A percentile compares a stretch with the other conserved stretches of the same genome.
These are phyloP conservation scores for Drosophila yakuba DNA, from an alignment of 1,140 invertebrate genomes.

Conservation along the genomic window DNA sequence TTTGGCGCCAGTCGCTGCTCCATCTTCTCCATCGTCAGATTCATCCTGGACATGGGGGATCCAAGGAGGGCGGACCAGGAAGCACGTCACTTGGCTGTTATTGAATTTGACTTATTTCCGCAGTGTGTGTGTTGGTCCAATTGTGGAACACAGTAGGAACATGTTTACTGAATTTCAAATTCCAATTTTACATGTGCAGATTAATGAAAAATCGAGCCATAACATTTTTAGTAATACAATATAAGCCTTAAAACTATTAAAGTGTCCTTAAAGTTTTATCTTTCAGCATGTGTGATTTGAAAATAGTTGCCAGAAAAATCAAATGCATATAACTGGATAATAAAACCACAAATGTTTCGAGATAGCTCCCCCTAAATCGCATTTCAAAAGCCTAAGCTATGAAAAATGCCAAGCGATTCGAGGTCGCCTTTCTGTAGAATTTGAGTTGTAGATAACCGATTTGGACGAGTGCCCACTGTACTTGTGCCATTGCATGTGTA, in stretches of 20 bases:
- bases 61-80: constrained; percentile 15
- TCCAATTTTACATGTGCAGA: neutral
- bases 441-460: neutral
- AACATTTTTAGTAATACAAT: too few relatives aligned
- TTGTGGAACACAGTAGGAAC: constrained; percentile 11
- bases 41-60: constrained; percentile 5
- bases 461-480: constrained; percentile 17
- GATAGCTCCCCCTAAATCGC: too few relatives aligned
- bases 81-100: constrained; percentile 63
- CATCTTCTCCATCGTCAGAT: constrained; percentile 19
- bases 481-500: constrained; percentile 12
- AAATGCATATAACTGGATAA: too few relatives aligned
- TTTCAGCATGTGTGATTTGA: neutral
- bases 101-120: constrained; percentile 77
- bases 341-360: too few relatives aligned
- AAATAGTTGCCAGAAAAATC: neutral
- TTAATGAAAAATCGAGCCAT: too few relatives aligned
- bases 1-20: constrained; percentile 62
- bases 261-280: neutral
- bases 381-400: too few relatives aligned
- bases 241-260: neutral
- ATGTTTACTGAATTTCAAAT: neutral
- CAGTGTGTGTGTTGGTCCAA: constrained; percentile 18
- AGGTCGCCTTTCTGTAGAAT: neutral
- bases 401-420: too few relatives aligned